Evolutionary conservation across 1,140 invertebrate species (phyloP).

Genomic region (Marisa cornuarietis): DNA sequence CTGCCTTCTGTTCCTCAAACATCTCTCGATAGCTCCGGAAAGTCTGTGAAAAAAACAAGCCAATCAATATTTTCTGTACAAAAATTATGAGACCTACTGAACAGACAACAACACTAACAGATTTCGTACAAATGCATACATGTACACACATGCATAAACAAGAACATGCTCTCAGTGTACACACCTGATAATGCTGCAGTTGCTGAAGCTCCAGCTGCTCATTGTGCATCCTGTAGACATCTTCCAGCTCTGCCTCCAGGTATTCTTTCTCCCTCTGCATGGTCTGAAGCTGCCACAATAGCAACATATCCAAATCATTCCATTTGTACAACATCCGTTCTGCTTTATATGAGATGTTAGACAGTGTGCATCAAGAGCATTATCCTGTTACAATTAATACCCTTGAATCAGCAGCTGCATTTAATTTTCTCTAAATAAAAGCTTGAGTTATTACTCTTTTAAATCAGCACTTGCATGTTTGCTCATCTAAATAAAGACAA

Average conservation of each 20-base stretch:
- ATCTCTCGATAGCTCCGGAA: constrained; percentile 60
- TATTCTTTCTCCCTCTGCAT: constrained; percentile 56
- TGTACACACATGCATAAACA: neutral
- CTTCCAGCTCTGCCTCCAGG: constrained; percentile 49
- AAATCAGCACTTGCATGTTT: too few relatives aligned
- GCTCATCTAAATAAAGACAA: too few relatives aligned
- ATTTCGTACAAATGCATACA: neutral
- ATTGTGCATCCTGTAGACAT: constrained; percentile 56
- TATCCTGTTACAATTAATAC: too few relatives aligned
- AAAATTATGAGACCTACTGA: neutral
- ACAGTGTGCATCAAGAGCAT: too few relatives aligned
- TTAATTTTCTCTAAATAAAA: too few relatives aligned
- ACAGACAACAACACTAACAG: neutral
- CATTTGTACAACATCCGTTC: too few relatives aligned
- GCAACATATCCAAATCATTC: too few relatives aligned
- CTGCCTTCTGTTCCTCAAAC: constrained; percentile 63
- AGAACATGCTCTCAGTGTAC: neutral
- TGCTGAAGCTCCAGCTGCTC: constrained; percentile 60
- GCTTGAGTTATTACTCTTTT: too few relatives aligned
- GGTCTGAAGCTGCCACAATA: constrained; percentile 45
- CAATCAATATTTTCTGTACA: neutral
- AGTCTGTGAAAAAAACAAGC: constrained; percentile 39
- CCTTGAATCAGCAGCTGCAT: too few relatives aligned
- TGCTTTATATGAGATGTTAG: too few relatives aligned
- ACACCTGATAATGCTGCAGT: constrained; percentile 60